Conservation (phyloP, 2,797 vertebrate species). For the Falco berigora region DNA sequence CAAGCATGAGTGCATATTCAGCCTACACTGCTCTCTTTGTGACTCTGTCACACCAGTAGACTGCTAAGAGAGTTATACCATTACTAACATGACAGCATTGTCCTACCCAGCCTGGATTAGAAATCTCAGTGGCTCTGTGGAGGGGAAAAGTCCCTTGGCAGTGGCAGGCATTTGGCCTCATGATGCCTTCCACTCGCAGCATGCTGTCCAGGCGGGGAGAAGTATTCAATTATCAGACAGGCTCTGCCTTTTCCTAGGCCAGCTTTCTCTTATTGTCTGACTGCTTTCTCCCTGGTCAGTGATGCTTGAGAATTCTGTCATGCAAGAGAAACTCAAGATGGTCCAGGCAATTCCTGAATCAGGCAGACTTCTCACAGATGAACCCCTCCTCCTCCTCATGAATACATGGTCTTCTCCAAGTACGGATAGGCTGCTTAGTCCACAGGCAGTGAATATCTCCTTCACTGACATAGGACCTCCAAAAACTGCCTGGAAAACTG, state of each 20-base stretch:
- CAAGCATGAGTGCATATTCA: constrained; percentile 52
- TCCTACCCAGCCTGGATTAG: constrained; percentile 50
- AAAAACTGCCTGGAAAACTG: background rate
- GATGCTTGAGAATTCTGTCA: constrained; percentile 53
- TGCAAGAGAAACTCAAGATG: constrained; percentile 45
- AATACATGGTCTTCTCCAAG: background rate
- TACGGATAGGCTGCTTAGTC: background rate
- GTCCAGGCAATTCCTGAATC: background rate
- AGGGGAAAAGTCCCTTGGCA: constrained; percentile 36
- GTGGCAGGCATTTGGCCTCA: constrained; percentile 29
- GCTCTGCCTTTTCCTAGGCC: constrained; percentile 24
- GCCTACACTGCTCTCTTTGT: constrained; percentile 60
- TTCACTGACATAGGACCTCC: background rate
- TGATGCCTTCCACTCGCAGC: background rate
- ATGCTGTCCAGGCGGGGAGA: background rate
- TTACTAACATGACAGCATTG: constrained; percentile 62
- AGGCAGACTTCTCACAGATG: constrained; percentile 4
- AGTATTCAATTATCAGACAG: constrained; percentile 28
- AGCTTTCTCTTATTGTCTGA: constrained; percentile 15
- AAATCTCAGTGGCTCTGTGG: constrained; percentile 31
- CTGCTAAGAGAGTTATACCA: constrained; percentile 61
- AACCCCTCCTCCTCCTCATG: background rate
- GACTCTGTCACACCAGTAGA: constrained; percentile 48
- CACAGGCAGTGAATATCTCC: background rate
- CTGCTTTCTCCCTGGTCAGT: constrained; percentile 41